Evolutionary conservation across 2,113 vertebrate genomes (phyloP).

Genomic region (Henicopernis longicauda): DNA sequence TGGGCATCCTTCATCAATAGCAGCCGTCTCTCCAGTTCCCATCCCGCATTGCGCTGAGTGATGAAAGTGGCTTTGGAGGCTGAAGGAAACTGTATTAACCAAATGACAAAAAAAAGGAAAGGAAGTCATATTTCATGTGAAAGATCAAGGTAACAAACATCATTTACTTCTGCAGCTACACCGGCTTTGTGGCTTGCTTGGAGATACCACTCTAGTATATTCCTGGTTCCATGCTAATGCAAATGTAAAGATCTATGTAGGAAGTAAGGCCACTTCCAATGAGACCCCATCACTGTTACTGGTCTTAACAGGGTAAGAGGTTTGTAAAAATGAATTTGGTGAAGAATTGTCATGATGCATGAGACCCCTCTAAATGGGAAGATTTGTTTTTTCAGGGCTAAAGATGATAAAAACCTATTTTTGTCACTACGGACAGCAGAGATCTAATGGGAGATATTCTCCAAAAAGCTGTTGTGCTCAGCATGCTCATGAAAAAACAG

Average conservation of each 20-base stretch:
- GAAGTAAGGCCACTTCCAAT: background rate
- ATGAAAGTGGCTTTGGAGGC: conserved; percentile 90
- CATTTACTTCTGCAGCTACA: background rate
- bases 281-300: background rate
- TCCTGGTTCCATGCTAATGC: background rate
- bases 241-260: background rate
- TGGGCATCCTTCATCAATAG: conserved; percentile 78
- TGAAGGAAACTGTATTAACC: conserved; percentile 85
- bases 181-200: background rate
- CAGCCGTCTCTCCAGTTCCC: conserved; percentile 96
- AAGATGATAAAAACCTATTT: background rate
- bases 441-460: background rate
- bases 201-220: background rate
- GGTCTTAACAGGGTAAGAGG: background rate
- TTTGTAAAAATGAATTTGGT: background rate
- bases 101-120: background rate
- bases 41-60: conserved; percentile 90
- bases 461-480: background rate
- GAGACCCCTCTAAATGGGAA: background rate
- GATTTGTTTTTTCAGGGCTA: background rate
- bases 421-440: background rate
- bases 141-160: background rate
- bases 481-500: background rate
- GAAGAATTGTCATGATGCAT: background rate
- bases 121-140: background rate